These are phyloP conservation scores for Rallus limicola DNA, from an alignment of 2,113 vertebrate species.

Conservation along the genomic window DNA sequence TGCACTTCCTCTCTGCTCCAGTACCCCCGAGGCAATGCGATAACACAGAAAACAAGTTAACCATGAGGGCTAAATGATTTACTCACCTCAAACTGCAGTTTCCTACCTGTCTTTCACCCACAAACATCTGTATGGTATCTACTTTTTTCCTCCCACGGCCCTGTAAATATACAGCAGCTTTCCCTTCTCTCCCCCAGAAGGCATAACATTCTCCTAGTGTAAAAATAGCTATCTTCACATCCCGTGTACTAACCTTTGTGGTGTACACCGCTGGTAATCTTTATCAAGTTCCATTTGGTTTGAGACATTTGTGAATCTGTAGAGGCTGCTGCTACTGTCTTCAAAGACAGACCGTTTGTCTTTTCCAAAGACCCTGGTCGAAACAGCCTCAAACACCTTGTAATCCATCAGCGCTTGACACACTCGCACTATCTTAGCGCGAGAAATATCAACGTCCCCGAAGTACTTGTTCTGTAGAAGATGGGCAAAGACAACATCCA, in stretches of 20 bases:
- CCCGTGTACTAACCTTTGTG: conserved; percentile 68
- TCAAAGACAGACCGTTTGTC: conserved; percentile 91
- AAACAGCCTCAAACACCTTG: conserved; percentile 92
- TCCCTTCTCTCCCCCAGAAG: neutral
- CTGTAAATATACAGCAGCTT: neutral
- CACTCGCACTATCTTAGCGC: conserved; percentile 90
- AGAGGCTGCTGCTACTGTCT: conserved; percentile 93
- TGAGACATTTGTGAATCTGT: conserved; percentile 83
- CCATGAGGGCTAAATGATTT: neutral
- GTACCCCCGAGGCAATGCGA: neutral
- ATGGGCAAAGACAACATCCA: conserved; percentile 91
- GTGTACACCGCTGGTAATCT: conserved; percentile 62
- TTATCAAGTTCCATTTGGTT: conserved; percentile 72
- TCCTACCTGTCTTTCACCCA: neutral
- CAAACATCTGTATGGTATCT: neutral
- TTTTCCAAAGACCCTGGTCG: conserved; percentile 88
- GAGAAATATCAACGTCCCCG: conserved; percentile 89
- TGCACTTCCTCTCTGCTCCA: neutral
- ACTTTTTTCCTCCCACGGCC: neutral
- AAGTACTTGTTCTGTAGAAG: conserved; percentile 92
- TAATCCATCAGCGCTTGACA: conserved; percentile 96
- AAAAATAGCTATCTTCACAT: neutral
- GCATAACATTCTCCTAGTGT: neutral
- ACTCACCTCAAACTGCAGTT: neutral
- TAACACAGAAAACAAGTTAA: neutral